Conservation (phyloP, 2,888 invertebrate genomes). For the Cantharis rufa region DNA sequence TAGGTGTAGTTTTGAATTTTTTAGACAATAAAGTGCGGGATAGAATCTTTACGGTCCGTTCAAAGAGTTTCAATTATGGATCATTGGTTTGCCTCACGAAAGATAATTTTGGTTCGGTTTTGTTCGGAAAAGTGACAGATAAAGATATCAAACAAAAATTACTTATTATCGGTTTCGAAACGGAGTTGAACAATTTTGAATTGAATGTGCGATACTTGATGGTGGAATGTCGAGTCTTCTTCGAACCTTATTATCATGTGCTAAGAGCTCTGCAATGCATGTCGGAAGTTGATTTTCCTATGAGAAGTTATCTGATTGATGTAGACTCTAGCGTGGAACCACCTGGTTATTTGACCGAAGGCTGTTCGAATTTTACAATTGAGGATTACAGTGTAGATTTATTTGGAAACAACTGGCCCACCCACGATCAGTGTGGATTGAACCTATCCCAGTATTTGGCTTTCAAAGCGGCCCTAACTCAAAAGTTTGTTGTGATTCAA, state of each 20-base stretch:
- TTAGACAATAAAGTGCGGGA: slow-evolving; percentile 39
- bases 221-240: slow-evolving; percentile 78
- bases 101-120: slow-evolving; percentile 69
- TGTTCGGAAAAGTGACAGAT: slow-evolving; percentile 71
- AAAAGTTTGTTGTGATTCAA: slow-evolving; percentile 78
- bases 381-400: background rate
- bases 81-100: slow-evolving; percentile 73
- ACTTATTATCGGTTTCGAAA: slow-evolving; percentile 42
- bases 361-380: slow-evolving; percentile 23
- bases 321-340: slow-evolving; percentile 48
- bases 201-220: slow-evolving; percentile 58
- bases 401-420: slow-evolving; percentile 57
- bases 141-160: slow-evolving; percentile 61
- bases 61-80: slow-evolving; percentile 70
- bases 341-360: slow-evolving; percentile 52
- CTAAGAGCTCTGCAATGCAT: slow-evolving; percentile 68
- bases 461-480: slow-evolving; percentile 67
- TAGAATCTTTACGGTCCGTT: slow-evolving; percentile 50
- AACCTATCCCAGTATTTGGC: slow-evolving; percentile 72
- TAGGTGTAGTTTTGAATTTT: slow-evolving; percentile 52
- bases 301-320: slow-evolving; percentile 70
- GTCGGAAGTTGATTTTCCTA: slow-evolving; percentile 63
- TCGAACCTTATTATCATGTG: slow-evolving; percentile 79
- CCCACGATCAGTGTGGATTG: slow-evolving; percentile 56
- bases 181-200: slow-evolving; percentile 38